These are phyloP conservation scores for Ridgeia piscesae DNA, from an alignment of 1,140 invertebrate genomes.

Conservation along the genomic window DNA sequence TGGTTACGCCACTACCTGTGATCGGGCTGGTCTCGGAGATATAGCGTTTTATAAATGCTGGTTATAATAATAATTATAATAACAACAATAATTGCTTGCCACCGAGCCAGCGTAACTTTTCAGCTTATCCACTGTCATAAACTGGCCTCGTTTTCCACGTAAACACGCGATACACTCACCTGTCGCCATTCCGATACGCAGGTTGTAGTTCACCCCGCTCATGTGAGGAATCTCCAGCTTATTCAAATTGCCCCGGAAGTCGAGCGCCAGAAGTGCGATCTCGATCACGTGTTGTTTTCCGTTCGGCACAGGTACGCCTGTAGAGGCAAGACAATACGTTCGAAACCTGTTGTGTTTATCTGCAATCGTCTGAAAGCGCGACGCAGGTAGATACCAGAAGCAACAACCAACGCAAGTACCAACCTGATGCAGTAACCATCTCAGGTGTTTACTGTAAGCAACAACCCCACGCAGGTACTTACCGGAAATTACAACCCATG, in stretches of 20 bases:
- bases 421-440: too few relatives aligned
- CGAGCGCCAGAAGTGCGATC: constrained; percentile 85
- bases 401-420: too few relatives aligned
- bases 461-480: neutral
- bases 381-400: neutral
- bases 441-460: too few relatives aligned
- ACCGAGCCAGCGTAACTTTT: too few relatives aligned
- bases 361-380: neutral
- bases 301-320: constrained; percentile 76
- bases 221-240: constrained; percentile 81
- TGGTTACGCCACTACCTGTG: too few relatives aligned
- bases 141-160: too few relatives aligned
- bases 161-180: constrained; percentile 54
- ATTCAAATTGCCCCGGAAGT: constrained; percentile 80
- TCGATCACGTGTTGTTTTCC: constrained; percentile 76
- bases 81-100: too few relatives aligned
- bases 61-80: too few relatives aligned
- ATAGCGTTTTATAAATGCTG: too few relatives aligned
- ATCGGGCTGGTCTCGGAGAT: too few relatives aligned
- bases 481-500: too few relatives aligned
- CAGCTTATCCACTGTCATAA: too few relatives aligned
- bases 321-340: neutral
- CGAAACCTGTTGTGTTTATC: neutral
- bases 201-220: constrained; percentile 73
- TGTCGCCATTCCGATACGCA: constrained; percentile 80